Conservation (phyloP, 2,888 invertebrate species). For the Danaus chrysippus region DNA sequence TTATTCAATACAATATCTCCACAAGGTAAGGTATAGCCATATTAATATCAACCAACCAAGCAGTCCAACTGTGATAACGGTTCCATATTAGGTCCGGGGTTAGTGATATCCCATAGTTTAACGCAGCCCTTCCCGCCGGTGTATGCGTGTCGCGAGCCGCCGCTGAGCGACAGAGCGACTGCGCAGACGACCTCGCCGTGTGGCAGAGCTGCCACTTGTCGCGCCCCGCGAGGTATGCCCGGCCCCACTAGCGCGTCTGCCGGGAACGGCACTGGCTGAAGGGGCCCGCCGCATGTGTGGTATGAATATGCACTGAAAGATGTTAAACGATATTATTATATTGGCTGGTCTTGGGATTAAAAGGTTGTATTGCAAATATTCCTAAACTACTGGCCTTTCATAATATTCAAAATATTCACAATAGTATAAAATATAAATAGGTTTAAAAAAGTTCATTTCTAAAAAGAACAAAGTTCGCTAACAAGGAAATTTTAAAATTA, state of each 20-base stretch:
- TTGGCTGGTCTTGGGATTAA: not conserved
- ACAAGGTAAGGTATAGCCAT: not conserved
- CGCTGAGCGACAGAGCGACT: constrained; percentile 89
- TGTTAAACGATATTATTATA: not conserved
- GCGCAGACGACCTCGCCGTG: constrained; percentile 99
- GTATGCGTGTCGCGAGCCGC: constrained; percentile 94
- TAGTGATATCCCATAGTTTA: constrained; percentile 97
- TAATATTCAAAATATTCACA: too few species aligned
- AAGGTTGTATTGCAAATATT: too few species aligned
- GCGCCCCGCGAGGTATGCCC: constrained; percentile 95
- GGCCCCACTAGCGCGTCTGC: constrained; percentile 94
- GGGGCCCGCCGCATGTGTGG: constrained; percentile 93
- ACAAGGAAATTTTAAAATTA: too few species aligned
- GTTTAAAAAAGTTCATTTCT: too few species aligned
- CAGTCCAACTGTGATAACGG: constrained; percentile 95
- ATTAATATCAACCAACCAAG: constrained; percentile 78
- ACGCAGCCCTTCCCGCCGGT: constrained; percentile 99
- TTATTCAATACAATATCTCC: not conserved
- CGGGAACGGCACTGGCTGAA: constrained; percentile 96
- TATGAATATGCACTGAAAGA: constrained; percentile 91
- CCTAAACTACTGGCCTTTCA: too few species aligned
- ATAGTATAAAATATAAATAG: too few species aligned
- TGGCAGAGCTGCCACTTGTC: constrained; percentile 92
- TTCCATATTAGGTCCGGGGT: constrained; percentile 91
- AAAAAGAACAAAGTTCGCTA: too few species aligned